Conservation (phyloP, 2,888 invertebrate species). For the Papilio elwesi region DNA sequence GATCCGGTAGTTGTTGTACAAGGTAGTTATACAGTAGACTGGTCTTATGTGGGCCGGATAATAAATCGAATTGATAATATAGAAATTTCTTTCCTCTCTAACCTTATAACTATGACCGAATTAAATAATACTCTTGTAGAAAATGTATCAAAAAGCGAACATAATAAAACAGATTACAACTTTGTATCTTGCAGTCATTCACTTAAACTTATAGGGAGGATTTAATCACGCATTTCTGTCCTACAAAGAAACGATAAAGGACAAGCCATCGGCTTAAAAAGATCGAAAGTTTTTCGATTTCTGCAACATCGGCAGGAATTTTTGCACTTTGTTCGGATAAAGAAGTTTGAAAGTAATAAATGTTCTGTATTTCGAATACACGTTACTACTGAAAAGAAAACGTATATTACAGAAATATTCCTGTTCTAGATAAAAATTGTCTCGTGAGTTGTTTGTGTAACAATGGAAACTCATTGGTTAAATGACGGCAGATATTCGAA, state of each 20-base stretch:
- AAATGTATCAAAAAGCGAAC: neutral
- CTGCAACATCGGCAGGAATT: constrained; percentile 34
- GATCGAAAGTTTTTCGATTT: constrained; percentile 39
- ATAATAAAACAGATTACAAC: neutral
- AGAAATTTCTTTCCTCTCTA: neutral
- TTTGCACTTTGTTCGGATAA: constrained; percentile 34
- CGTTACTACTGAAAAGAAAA: constrained; percentile 14
- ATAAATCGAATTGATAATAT: no score
- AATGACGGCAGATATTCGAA: no score
- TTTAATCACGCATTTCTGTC: constrained; percentile 21
- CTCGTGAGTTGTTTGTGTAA: no score
- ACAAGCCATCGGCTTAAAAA: constrained; percentile 34
- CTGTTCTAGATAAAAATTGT: neutral
- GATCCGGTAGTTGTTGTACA: no score
- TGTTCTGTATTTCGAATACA: constrained; percentile 31
- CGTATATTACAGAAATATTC: neutral
- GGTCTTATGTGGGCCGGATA: no score
- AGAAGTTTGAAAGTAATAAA: constrained; percentile 36
- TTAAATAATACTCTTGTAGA: neutral
- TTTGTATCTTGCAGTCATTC: constrained; percentile 8
- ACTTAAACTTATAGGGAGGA: constrained; percentile 19
- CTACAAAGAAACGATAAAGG: constrained; percentile 29
- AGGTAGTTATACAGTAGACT: no score
- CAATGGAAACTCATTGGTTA: no score
- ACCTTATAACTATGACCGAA: neutral